Evolutionary conservation across 2,888 invertebrate species (phyloP).

Genomic region (Lymantria dispar): DNA sequence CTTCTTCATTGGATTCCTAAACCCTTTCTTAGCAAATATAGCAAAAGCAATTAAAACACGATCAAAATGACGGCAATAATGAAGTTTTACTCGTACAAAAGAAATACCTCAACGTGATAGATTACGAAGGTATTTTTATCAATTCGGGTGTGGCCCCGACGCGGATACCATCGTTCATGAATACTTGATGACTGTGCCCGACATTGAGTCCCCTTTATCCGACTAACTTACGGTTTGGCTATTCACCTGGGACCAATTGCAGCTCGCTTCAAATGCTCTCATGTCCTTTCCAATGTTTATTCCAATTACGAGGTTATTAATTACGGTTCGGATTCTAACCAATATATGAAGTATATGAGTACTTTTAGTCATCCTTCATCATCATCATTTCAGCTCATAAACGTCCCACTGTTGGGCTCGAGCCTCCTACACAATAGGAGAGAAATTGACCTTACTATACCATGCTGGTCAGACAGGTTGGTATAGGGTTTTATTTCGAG

Average conservation of each 20-base stretch:
- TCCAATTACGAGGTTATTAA: not conserved
- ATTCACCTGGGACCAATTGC: slow-evolving; percentile 30
- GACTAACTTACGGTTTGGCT: slow-evolving; percentile 28
- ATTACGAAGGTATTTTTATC: slow-evolving; percentile 31
- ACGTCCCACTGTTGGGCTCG: too few species aligned
- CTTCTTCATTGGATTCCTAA: too few species aligned
- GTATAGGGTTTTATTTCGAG: too few species aligned
- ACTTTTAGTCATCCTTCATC: too few species aligned
- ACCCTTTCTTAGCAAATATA: too few species aligned
- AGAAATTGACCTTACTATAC: too few species aligned
- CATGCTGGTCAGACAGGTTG: too few species aligned
- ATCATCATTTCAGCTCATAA: too few species aligned
- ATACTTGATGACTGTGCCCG: slow-evolving; percentile 56
- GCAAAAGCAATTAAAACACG: too few species aligned
- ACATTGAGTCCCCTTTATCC: slow-evolving; percentile 37
- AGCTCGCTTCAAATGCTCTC: slow-evolving; percentile 17
- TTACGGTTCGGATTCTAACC: not conserved
- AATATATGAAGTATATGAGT: not conserved
- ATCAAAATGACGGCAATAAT: slow-evolving; percentile 6
- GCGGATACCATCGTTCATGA: slow-evolving; percentile 58
- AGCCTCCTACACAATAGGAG: too few species aligned
- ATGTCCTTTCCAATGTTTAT: slow-evolving; percentile 11
- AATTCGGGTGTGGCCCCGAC: slow-evolving; percentile 22
- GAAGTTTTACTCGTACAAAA: slow-evolving; percentile 15
- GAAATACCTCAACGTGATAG: slow-evolving; percentile 15